Evolutionary conservation across 2,797 vertebrate species (phyloP).

Genomic region (Anniella stebbinsi): DNA sequence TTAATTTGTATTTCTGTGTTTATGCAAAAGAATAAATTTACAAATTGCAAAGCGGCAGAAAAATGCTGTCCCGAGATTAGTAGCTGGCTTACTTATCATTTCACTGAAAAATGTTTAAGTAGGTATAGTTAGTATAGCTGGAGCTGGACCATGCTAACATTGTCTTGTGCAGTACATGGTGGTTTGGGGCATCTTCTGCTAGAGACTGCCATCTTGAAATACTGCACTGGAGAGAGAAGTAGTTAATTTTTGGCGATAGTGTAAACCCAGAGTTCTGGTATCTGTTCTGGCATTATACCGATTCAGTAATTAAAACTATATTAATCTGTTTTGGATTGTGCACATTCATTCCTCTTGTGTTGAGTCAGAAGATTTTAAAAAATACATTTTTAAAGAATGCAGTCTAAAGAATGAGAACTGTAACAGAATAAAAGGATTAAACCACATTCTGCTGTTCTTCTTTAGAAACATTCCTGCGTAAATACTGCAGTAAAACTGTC

Average conservation of each 20-base stretch:
- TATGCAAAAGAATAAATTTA: background rate
- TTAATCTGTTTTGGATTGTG: slow-evolving; percentile 43
- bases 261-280: slow-evolving; percentile 37
- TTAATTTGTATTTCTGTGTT: background rate
- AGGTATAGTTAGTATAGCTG: background rate
- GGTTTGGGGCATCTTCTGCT: slow-evolving; percentile 1
- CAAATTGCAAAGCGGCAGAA: background rate
- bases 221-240: slow-evolving; percentile 29
- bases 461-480: slow-evolving; percentile 86
- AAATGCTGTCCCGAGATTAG: background rate
- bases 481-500: slow-evolving; percentile 84
- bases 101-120: background rate
- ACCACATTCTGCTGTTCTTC: slow-evolving; percentile 84
- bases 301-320: background rate
- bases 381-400: slow-evolving; percentile 53
- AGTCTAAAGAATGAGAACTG: slow-evolving; percentile 67
- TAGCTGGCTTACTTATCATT: background rate
- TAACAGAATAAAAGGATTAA: slow-evolving; percentile 77
- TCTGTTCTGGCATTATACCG: slow-evolving; percentile 10
- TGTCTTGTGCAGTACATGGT: background rate
- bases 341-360: slow-evolving; percentile 33
- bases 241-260: slow-evolving; percentile 35
- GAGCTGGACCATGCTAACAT: background rate
- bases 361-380: slow-evolving; percentile 43
- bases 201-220: slow-evolving; percentile 41